phyloP scores from a whole-genome alignment of 2,888 invertebrate genomes.

The Entomobrya multifasciata region DNA sequence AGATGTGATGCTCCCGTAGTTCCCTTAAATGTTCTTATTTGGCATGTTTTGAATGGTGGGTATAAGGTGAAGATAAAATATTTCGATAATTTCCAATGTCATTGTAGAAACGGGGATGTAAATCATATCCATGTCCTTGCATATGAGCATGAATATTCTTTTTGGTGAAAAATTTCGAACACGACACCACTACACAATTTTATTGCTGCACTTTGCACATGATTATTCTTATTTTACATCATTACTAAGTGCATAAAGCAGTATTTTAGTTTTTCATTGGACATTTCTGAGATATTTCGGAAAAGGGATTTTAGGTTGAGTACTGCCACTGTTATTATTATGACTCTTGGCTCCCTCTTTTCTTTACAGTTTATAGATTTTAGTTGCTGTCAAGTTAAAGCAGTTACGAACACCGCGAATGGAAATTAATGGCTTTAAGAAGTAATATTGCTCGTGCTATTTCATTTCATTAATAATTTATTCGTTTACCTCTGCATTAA shows the following conservation, averaged over 20 bases:
- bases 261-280: background rate
- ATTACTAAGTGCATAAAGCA: no score
- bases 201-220: no score
- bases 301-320: no score
- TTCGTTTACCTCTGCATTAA: slow-evolving; percentile 5
- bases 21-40: no score
- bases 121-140: slow-evolving; percentile 21
- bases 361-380: slow-evolving; percentile 10
- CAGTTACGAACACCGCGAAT: background rate
- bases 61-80: no score
- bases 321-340: background rate
- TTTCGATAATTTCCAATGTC: slow-evolving; percentile 37
- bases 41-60: no score
- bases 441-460: slow-evolving; percentile 18
- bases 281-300: no score
- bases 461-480: slow-evolving; percentile 39
- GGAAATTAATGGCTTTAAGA: slow-evolving; percentile 32
- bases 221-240: no score
- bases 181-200: background rate
- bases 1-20: no score
- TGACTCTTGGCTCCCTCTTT: background rate
- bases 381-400: slow-evolving; percentile 10
- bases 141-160: background rate
- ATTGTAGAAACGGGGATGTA: slow-evolving; percentile 1
- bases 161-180: background rate